Evolutionary conservation across 2,888 invertebrate genomes (phyloP).

Genomic region (Trissolcus brochymenae): DNA sequence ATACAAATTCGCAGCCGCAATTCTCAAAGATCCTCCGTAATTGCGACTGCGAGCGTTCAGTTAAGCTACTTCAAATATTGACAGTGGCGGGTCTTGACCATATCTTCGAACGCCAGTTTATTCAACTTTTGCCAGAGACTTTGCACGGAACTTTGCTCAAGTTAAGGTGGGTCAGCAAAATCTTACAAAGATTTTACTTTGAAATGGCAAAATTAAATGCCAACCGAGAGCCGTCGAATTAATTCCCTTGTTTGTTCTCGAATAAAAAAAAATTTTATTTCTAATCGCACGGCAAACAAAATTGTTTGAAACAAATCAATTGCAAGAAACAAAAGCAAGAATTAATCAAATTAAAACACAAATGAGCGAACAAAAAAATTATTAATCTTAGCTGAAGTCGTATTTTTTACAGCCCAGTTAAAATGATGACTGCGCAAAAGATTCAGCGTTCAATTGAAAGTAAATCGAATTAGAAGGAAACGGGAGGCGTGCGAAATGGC

Average conservation of each 20-base stretch:
- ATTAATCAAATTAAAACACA: too few relatives aligned
- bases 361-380: too few relatives aligned
- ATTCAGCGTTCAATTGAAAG: slow-evolving; percentile 53
- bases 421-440: slow-evolving; percentile 47
- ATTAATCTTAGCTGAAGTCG: slow-evolving; percentile 10
- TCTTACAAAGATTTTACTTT: slow-evolving; percentile 46
- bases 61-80: slow-evolving; percentile 49
- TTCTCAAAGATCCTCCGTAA: slow-evolving; percentile 40
- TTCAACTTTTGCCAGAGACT: slow-evolving; percentile 51
- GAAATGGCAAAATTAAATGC: slow-evolving; percentile 59
- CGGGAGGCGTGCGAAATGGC: slow-evolving; percentile 52
- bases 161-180: slow-evolving; percentile 60
- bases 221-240: slow-evolving; percentile 47
- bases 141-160: slow-evolving; percentile 43
- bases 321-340: too few relatives aligned
- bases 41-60: slow-evolving; percentile 34
- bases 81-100: slow-evolving; percentile 46
- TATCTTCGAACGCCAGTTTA: slow-evolving; percentile 42
- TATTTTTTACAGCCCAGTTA: slow-evolving; percentile 34
- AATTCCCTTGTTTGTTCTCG: slow-evolving; percentile 59
- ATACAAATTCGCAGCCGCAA: slow-evolving; percentile 4
- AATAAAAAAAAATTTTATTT: slow-evolving; percentile 4
- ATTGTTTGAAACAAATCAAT: too few relatives aligned
- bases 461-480: slow-evolving; percentile 54
- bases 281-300: too few relatives aligned